Conservation (phyloP, 1,140 invertebrate genomes). For the Radopholus similis region DNA sequence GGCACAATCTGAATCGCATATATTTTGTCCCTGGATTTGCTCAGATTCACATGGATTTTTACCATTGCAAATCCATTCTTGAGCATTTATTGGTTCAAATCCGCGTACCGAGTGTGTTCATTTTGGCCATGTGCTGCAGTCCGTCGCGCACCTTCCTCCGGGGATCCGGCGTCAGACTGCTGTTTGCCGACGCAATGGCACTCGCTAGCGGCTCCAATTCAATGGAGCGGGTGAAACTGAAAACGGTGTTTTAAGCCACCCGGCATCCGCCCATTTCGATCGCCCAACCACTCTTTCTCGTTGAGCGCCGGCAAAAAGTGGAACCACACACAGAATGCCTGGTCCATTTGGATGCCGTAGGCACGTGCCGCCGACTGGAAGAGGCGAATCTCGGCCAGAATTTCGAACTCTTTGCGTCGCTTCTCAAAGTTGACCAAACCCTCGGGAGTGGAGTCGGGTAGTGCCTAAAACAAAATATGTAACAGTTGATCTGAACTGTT, state of each 20-base stretch:
- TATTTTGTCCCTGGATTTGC: too few species aligned
- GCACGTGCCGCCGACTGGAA: constrained; percentile 94
- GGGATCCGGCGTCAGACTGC: too few species aligned
- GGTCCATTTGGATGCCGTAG: constrained; percentile 71
- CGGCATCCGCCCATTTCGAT: neutral
- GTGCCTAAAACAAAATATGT: neutral
- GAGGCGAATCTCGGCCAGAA: constrained; percentile 89
- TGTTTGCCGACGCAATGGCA: constrained; percentile 17
- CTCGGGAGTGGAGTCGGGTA: constrained; percentile 32
- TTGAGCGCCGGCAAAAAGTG: constrained; percentile 51
- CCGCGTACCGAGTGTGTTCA: neutral
- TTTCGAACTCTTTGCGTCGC: constrained; percentile 94
- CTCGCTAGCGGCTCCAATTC: constrained; percentile 43
- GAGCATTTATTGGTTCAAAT: too few species aligned
- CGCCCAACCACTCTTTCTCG: constrained; percentile 53
- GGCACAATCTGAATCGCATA: too few species aligned
- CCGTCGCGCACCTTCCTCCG: constrained; percentile 3
- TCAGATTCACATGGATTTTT: too few species aligned
- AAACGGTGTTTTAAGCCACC: neutral
- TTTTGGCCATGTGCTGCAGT: too few species aligned
- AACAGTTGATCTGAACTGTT: too few species aligned
- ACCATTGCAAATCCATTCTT: too few species aligned
- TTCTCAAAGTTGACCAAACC: constrained; percentile 97
- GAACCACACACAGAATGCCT: constrained; percentile 59
- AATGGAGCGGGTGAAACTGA: constrained; percentile 48